These are phyloP conservation scores for Operophtera brumata DNA, from an alignment of 2,888 invertebrate genomes.

Conservation along the genomic window DNA sequence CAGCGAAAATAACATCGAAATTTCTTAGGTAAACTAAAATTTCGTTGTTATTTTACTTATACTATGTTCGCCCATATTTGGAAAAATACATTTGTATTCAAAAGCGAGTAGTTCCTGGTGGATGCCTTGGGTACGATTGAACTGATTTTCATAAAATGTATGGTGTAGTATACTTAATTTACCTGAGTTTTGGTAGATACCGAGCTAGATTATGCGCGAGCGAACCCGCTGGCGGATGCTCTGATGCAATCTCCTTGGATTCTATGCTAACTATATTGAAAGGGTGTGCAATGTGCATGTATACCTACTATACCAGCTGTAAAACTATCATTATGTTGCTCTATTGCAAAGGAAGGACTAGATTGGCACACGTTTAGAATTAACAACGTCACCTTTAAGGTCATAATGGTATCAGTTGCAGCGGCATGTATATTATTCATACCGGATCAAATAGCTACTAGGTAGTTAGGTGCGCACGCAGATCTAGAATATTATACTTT, in stretches of 20 bases:
- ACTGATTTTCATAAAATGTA: too few relatives aligned
- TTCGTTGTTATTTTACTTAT: too few relatives aligned
- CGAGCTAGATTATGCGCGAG: neutral
- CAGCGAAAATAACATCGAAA: too few relatives aligned
- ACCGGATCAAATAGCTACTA: slow-evolving; percentile 14
- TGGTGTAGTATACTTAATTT: too few relatives aligned
- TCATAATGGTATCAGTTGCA: slow-evolving; percentile 28
- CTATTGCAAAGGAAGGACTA: slow-evolving; percentile 27
- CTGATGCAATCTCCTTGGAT: neutral
- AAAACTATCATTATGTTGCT: slow-evolving; percentile 23
- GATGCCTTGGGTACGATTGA: too few relatives aligned
- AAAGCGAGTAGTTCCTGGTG: too few relatives aligned
- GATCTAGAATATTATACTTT: slow-evolving; percentile 11
- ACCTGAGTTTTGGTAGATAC: too few relatives aligned
- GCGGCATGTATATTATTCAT: slow-evolving; percentile 16
- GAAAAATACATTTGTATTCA: too few relatives aligned
- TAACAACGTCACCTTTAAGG: slow-evolving; percentile 31
- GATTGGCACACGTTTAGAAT: slow-evolving; percentile 32
- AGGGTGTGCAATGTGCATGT: slow-evolving; percentile 10
- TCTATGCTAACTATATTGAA: neutral
- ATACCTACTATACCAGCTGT: slow-evolving; percentile 17
- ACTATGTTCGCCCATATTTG: too few relatives aligned
- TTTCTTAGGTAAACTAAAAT: too few relatives aligned
- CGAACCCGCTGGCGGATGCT: neutral
- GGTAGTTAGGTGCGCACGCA: neutral